phyloP scores from a whole-genome alignment of 2,797 vertebrate species.

The Tragelaphus eurycerus region DNA sequence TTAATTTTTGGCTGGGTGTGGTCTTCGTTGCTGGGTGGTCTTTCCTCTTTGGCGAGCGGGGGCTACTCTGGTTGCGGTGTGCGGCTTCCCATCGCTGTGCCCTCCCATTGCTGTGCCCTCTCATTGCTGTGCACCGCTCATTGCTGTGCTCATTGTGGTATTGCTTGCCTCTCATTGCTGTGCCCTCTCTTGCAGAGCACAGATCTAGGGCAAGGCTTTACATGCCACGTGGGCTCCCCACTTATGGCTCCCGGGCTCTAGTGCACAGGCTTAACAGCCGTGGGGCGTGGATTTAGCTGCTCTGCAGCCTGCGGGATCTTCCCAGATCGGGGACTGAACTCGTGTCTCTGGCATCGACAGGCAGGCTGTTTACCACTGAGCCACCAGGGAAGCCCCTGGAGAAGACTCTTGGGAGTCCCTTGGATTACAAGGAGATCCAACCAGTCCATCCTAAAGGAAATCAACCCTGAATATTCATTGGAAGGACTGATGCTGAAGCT shows the following conservation, averaged over 20 bases:
- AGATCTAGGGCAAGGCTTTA: accelerated
- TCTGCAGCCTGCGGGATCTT: neutral
- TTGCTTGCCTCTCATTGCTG: too few relatives aligned
- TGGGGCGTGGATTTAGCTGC: accelerated
- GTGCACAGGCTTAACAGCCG: accelerated
- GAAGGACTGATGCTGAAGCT: neutral
- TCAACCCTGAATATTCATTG: neutral
- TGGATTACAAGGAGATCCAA: neutral
- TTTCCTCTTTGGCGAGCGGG: neutral
- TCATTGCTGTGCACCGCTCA: too few relatives aligned
- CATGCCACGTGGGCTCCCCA: accelerated
- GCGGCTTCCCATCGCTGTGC: neutral
- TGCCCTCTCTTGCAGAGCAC: neutral
- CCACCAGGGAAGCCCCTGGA: neutral
- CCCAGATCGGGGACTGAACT: neutral
- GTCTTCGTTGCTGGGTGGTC: too few relatives aligned
- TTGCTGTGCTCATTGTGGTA: too few relatives aligned
- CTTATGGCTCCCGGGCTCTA: neutral
- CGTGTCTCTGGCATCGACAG: neutral
- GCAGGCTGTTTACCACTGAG: neutral
- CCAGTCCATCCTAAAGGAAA: neutral
- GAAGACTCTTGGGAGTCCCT: neutral
- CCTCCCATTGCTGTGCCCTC: too few relatives aligned
- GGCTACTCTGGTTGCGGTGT: neutral
- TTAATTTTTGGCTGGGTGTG: too few relatives aligned